phyloP scores from a whole-genome alignment of 2,797 vertebrate genomes.

The Halcyon chelicuti region DNA sequence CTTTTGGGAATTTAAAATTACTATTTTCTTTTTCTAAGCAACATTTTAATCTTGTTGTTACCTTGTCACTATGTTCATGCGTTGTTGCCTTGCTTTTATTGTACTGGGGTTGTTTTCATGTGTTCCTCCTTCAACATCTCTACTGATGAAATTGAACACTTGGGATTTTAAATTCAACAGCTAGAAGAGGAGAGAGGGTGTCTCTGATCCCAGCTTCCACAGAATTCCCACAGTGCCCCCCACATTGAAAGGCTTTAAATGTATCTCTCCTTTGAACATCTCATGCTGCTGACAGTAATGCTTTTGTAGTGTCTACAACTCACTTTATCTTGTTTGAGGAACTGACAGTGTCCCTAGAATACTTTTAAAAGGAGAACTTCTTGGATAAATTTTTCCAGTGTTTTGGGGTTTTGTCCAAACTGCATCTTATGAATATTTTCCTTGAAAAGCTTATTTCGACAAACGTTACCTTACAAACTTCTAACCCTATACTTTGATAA shows the following conservation, averaged over 20 bases:
- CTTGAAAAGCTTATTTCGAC: not conserved
- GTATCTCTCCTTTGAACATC: conserved; percentile 7
- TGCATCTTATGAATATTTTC: not conserved
- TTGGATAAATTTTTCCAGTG: not conserved
- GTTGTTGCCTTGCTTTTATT: not conserved
- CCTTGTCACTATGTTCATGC: not conserved
- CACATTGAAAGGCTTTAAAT: conserved; percentile 36
- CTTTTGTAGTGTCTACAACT: conserved; percentile 18
- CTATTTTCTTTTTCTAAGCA: not conserved
- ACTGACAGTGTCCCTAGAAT: conserved; percentile 5
- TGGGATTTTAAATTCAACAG: not conserved
- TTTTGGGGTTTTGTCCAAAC: not conserved
- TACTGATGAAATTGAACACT: not conserved
- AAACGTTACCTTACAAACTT: not conserved
- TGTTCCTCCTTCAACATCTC: not conserved
- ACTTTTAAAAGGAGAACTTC: conserved; percentile 11
- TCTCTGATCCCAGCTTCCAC: not conserved
- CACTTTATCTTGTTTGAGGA: not conserved
- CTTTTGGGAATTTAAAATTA: conserved; percentile 10
- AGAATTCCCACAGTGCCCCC: conserved; percentile 13
- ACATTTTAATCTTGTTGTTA: conserved; percentile 28
- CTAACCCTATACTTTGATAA: not conserved
- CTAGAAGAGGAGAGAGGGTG: not conserved
- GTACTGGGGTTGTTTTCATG: not conserved
- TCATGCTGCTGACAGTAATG: not conserved